Evolutionary conservation across 2,113 vertebrate species (phyloP), one percentile per base, ranked within the genome.

Genomic region (Oxygymnocypris stewartii): DNA sequence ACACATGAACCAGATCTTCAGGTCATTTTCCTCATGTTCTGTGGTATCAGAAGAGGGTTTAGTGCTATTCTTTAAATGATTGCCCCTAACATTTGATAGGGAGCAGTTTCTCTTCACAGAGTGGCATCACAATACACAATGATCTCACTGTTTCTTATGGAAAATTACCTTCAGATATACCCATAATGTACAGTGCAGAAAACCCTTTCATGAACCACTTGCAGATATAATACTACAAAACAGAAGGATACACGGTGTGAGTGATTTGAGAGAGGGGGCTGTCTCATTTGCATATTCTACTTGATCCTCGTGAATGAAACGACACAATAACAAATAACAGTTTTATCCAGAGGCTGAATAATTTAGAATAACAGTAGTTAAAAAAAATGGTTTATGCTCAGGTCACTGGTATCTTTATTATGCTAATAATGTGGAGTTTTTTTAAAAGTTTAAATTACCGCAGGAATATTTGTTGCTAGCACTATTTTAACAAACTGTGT

Each of bases 51-150:
- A 54, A 47, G 49, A 57, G n/a, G 80, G 49, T 84, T 71, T 69
- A 84, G 75, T 86, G 80, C 8, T 18, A 76, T 54, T 73, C 63
- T 83, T 83, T 83, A 79, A 76, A 82, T 79, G 74, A 28, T 74
- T 81, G 85, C n/a, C 35, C 31, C 31, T 25, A 86, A 86, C 81
- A 84, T 57, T 78, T 7, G 47, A 79, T 80, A 81, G 42, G 6
- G 37, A 18, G 25, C n/a, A 11, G 59, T 47, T 81, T 65, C n/a
- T 81, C 59, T 31, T 81, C 9, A 65, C 61, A 31, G 59, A 42
- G 77, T 57, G 18, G 35, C 35, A 20, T 80, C 57, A 80, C 61
- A 80, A 40, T 10, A 23, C 28, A 12, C 18, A 40, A 59, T 59
- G 12, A 16, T 65, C n/a, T 31, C 40, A 18, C 23, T 10, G 40